Base-by-base conservation (phyloP, 1,140 invertebrate species). In the Cotesia vestalis region DNA sequence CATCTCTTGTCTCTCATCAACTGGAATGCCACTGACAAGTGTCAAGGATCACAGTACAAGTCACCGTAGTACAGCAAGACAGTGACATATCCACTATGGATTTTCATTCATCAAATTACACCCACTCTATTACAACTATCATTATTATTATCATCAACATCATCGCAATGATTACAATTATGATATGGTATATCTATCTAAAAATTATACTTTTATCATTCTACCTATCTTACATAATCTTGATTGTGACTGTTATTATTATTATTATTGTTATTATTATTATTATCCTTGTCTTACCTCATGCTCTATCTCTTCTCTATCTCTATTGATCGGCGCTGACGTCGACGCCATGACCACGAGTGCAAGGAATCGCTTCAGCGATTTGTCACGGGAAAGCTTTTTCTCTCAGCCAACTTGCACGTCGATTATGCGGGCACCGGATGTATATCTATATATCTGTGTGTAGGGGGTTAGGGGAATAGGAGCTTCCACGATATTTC, bases 371-470 rank as follows among this genome's bases (percentile, higher is more conserved):
- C 60, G 68, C 69, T 67, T 62, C 14, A 46, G 52, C 68, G 62
- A 74, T 74, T 74, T 74, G 73, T 74, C 73, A 74, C 60, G 62
- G n/a, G 51, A 17, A 40, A 66, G 51, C 57, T 59, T 73, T 73
- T 73, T 68, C 17, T 68, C 34, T 64, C 46, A 9, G 17, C 17
- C 17, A 59, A 27, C 20, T 20, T 27, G 12, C 12, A 59, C 57
- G 57, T 59, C 20, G 57, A 59, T 59, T 59, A 59, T 59, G 57
- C 57, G 20, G 57, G 57, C 27, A 20, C 34, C 35, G 11, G 34
- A 60, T 60, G 6, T 34, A 60, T 57, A 57, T 17, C 5, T 57
- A 17, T 57, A 14, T 17, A 17, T 17, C 1, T 12, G 8, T 17
- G 34, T 35, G 34, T 4, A 60, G 4, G 59, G 12, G 9, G 14